Evolutionary conservation across 1,140 invertebrate genomes (phyloP), one percentile per base, ranked within the genome.

Genomic region (Brachystomella parvula): DNA sequence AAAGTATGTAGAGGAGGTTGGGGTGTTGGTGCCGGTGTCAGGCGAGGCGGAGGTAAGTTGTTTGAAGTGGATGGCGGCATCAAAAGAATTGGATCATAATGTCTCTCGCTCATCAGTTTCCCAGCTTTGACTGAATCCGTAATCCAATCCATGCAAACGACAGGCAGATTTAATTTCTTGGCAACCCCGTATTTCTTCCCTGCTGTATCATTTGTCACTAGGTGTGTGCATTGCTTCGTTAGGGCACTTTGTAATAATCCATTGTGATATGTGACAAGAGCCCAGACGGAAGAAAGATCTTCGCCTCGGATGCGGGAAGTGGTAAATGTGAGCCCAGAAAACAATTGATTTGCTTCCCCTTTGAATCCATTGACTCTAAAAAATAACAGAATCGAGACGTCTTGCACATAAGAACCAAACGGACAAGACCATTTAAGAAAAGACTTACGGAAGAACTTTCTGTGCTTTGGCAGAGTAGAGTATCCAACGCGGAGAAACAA

Each of bases 401-500:
- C 9, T 44, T 12, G 29, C 6, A 66, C 12, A 49, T 29, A 66
- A 61, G 44, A 61, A 31, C 29, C 1, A 3, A 58, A 29, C 2
- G 49, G 6, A 21, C 15, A 17, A 24, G n/a, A 15, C 3, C 12
- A 32, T 32, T 64, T 31, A 15, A 24, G 9, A 29, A 30, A 31
- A 33, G 53, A 63, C 67, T 69, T 87, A 87, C 84, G 85, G 85
- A 63, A 89, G 75, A 66, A 85, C 77, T 74, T 82, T 84, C 60
- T 81, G 82, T 75, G 85, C 85, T 75, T 83, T 83, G 15, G 81
- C 80, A 62, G 88, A 92, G 65, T 87, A 82, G 28, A 85, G 74
- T 65, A 95, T 86, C 92, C 92, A 96, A 72, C 86, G 84, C 75
- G 88, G 85, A 47, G 85, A 87, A 47, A 94, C 88, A 26, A 71